phyloP scores from a whole-genome alignment of 2,797 vertebrate genomes.

The Epinephelus awoara region DNA sequence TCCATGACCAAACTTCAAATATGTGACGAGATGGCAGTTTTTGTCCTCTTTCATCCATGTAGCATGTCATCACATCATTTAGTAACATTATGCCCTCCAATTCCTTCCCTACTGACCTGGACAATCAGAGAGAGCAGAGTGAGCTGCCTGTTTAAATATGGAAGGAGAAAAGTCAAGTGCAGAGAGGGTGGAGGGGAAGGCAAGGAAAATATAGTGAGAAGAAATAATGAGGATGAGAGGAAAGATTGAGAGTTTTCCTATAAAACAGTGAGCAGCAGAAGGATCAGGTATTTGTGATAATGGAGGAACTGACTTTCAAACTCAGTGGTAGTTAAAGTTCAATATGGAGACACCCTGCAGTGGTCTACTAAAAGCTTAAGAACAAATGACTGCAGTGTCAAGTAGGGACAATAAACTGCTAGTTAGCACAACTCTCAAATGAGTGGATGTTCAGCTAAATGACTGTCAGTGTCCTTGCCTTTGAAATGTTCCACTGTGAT shows the following conservation, averaged over 20 bases:
- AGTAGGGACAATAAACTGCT: background rate
- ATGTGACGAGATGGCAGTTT: background rate
- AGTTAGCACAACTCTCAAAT: background rate
- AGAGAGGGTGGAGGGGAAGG: background rate
- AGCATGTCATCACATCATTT: constrained; percentile 18
- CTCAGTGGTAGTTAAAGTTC: background rate
- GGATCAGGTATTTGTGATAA: background rate
- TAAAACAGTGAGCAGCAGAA: background rate
- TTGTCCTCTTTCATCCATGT: constrained; percentile 13
- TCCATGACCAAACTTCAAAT: too few relatives aligned
- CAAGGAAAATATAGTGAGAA: background rate
- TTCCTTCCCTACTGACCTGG: constrained; percentile 16
- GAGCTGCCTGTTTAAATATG: constrained; percentile 17
- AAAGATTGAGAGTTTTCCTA: background rate
- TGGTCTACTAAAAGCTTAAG: background rate
- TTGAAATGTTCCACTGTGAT: constrained; percentile 2
- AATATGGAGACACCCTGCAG: background rate
- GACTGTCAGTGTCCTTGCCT: background rate
- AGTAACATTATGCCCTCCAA: background rate
- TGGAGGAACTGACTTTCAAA: constrained; percentile 1
- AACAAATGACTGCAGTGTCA: background rate
- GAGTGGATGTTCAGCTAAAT: constrained; percentile 5
- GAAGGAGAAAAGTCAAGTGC: background rate
- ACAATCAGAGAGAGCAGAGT: constrained; percentile 28
- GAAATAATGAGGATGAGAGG: background rate